A percentile compares a stretch with the other conserved stretches of the same genome.
Evolutionary conservation across 2,113 vertebrate genomes (phyloP).

Genomic region (Sapayoa aenigma): DNA sequence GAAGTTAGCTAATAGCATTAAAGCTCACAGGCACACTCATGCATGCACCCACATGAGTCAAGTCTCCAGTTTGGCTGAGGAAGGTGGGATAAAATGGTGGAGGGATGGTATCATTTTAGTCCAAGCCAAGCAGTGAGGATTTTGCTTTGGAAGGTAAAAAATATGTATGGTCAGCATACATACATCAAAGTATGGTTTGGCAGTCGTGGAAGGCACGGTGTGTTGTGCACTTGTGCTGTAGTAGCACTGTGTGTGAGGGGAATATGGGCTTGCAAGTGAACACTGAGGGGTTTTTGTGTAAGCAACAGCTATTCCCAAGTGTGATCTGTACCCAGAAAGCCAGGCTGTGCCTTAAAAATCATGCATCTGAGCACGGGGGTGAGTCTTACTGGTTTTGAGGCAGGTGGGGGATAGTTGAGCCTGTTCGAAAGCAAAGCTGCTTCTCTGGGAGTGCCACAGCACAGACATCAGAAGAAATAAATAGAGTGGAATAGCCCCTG

Average conservation of each 20-base stretch:
- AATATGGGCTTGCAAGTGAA: not conserved
- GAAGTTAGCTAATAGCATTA: not conserved
- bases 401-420: not conserved
- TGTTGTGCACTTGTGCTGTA: not conserved
- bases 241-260: fast-evolving
- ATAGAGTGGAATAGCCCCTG: not conserved
- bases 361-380: fast-evolving
- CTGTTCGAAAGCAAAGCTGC: not conserved
- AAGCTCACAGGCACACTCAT: not conserved
- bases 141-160: not conserved
- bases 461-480: not conserved
- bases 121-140: not conserved
- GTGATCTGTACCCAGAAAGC: not conserved
- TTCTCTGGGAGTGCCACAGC: not conserved
- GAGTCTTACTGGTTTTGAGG: not conserved
- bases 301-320: not conserved
- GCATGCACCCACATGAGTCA: fast-evolving
- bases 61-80: not conserved
- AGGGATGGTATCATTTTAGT: not conserved
- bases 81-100: not conserved
- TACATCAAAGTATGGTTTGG: not conserved
- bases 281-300: fast-evolving
- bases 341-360: not conserved
- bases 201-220: fast-evolving
- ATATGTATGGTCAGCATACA: not conserved